A percentile compares a stretch with the other conserved stretches of the same genome.
Conservation (phyloP, 2,888 invertebrate genomes). For the Schizotus pectinicornis region DNA sequence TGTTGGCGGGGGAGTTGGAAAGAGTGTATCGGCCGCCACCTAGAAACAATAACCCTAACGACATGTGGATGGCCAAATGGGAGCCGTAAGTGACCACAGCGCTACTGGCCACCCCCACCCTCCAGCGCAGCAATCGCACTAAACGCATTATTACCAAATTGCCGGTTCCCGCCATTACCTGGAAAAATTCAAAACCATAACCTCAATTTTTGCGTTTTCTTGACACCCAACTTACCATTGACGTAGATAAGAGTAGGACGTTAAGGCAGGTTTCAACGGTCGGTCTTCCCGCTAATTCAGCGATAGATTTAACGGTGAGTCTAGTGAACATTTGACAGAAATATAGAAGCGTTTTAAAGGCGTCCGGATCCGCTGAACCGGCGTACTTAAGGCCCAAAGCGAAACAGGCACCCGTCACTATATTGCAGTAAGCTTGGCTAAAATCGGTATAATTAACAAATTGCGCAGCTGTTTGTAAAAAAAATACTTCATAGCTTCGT, state of each 20-base stretch:
- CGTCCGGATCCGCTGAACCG: slow-evolving; percentile 84
- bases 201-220: slow-evolving; percentile 1
- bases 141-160: slow-evolving; percentile 81
- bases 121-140: slow-evolving; percentile 82
- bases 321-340: slow-evolving; percentile 74
- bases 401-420: slow-evolving; percentile 93
- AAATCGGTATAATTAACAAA: slow-evolving; percentile 40
- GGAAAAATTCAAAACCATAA: slow-evolving; percentile 37
- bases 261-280: slow-evolving; percentile 90
- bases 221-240: slow-evolving; percentile 66
- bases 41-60: slow-evolving; percentile 89
- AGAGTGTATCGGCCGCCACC: slow-evolving; percentile 91
- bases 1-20: slow-evolving; percentile 79
- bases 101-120: slow-evolving; percentile 74
- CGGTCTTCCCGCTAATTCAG: slow-evolving; percentile 87
- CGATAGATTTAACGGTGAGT: slow-evolving; percentile 72
- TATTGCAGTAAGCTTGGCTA: slow-evolving; percentile 94
- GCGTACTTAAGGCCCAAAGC: slow-evolving; percentile 93
- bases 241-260: slow-evolving; percentile 79
- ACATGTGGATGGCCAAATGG: slow-evolving; percentile 95
- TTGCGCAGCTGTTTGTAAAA: too few species aligned
- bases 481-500: slow-evolving; percentile 88
- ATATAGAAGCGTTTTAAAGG: slow-evolving; percentile 78
- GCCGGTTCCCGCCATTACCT: slow-evolving; percentile 96
- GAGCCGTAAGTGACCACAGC: slow-evolving; percentile 85